Evolutionary conservation across 2,113 vertebrate species (phyloP), one percentile per base, ranked within the genome.

Genomic region (Coptodon bakossiorum): DNA sequence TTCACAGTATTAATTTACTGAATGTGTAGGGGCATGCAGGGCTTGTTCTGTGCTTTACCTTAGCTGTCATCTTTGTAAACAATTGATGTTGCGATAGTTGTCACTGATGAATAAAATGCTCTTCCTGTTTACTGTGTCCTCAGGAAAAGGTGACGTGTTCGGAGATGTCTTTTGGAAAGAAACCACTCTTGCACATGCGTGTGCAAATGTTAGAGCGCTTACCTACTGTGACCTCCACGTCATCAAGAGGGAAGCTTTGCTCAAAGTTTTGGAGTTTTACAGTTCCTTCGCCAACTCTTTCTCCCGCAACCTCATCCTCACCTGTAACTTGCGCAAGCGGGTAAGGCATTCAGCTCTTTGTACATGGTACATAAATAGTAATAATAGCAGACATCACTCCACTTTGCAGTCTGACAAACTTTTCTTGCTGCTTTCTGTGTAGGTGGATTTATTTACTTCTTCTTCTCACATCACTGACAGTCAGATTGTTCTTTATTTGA

Each of bases 141-240:
- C 94, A 99, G 98, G 98, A 90, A 99, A 99, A 97, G 98, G 98
- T 1, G 98, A 99, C 14, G 98, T 99, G 50, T 99, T 99, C 80
- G 98, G 98, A 2, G 98, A 99, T 48, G 97, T 99, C 89, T 99
- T 99, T 93, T 99, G 98, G 98, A 99, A 99, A 84, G 98, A 99
- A 85, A 98, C 97, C 16, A 98, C 97, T 1, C 95, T 99, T 71
- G 98, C 98, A 8, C 98, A 99, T 0, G 97, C 98, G 0, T 98
- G 98, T 56, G 98, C 98, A 76, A 99, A 99, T 4, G 98, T 99
- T 1, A 88, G 98, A 53, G 98, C 98, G 3, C 95, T 99, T 76
- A 99, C 98, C 0, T 99, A 99, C 95, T 99, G 98, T 48, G 98
- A 99, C 93, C 96, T 99, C 57, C 98, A 99, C 86, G 97, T 99